Evolutionary conservation across 2,888 invertebrate genomes (phyloP).

Genomic region (Crioceris asparagi): DNA sequence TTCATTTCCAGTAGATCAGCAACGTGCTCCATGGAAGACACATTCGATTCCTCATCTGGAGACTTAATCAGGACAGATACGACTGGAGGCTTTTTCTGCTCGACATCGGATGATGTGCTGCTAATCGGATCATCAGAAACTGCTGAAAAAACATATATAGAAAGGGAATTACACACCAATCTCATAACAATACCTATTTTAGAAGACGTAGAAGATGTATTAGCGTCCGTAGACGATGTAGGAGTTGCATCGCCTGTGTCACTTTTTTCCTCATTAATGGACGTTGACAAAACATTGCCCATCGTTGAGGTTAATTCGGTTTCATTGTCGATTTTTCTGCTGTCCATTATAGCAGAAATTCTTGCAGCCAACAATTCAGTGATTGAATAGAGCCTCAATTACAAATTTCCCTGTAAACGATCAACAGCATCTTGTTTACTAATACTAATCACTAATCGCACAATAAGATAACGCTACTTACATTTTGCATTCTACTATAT

Average conservation of each 20-base stretch:
- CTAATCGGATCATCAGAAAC: slow-evolving; percentile 34
- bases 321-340: slow-evolving; percentile 16
- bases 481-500: no score
- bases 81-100: slow-evolving; percentile 17
- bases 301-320: slow-evolving; percentile 32
- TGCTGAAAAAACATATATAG: slow-evolving; percentile 9
- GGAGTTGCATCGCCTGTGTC: slow-evolving; percentile 32
- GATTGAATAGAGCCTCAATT: no score
- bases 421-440: no score
- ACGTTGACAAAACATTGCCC: slow-evolving; percentile 29
- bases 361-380: no score
- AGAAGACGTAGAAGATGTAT: slow-evolving; percentile 19
- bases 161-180: not conserved
- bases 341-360: not conserved
- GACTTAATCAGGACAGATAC: slow-evolving; percentile 6
- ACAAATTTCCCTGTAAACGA: no score
- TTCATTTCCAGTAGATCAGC: slow-evolving; percentile 27
- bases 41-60: slow-evolving; percentile 11
- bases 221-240: slow-evolving; percentile 34
- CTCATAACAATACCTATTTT: slow-evolving; percentile 16
- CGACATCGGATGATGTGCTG: slow-evolving; percentile 32
- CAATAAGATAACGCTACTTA: no score
- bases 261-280: slow-evolving; percentile 28
- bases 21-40: slow-evolving; percentile 4
- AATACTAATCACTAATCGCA: no score